Evolutionary conservation across 2,113 vertebrate genomes (phyloP), one percentile per base, ranked within the genome.

Genomic region (Proteles cristata): DNA sequence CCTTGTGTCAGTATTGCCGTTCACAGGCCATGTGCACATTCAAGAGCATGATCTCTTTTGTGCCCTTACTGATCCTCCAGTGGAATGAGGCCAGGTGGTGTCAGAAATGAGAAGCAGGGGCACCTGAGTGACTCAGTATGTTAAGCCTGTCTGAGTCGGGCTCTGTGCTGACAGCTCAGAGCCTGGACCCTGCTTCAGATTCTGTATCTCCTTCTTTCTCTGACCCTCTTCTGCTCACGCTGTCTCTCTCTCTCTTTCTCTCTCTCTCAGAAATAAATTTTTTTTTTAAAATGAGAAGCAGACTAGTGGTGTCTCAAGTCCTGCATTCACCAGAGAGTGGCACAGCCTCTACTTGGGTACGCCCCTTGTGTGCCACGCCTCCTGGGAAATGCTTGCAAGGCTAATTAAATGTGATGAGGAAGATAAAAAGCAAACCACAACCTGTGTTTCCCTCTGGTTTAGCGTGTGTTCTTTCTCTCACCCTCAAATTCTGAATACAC

Each of bases 401-500:
- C 50, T 77, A 53, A 89, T 33, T 93, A 84, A 90, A 87, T 69
- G 80, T n/a, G 50, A 79, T n/a, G 39, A 74, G 68, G 43, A 77
- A 43, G 25, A 77, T 33, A 43, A 84, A 83, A 68, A 79, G 48
- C 93, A 58, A 65, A 80, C 26, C 25, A 85, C 35, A 55, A 14
- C n/a, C 66, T 26, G 2, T 69, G 61, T 74, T 65, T 84, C 45
- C 71, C n/a, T 8, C 71, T 66, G 35, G 23, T 10, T 77, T 69
- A 63, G n/a, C 1, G 0, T 71, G 39, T 84, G 88, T 88, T 92
- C 63, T 94, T 87, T 81, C 68, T 88, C 28, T 89, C 43, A 26
- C 96, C 79, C 74, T 92, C 69, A 11, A 94, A 87, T 90, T 86
- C 92, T 96, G 74, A 91, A 74, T 69, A 69, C 7, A 69, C 50